A percentile compares a stretch with the other conserved stretches of the same genome.
Evolutionary conservation across 2,797 vertebrate genomes (phyloP).

Genomic region (Artibeus lituratus): DNA sequence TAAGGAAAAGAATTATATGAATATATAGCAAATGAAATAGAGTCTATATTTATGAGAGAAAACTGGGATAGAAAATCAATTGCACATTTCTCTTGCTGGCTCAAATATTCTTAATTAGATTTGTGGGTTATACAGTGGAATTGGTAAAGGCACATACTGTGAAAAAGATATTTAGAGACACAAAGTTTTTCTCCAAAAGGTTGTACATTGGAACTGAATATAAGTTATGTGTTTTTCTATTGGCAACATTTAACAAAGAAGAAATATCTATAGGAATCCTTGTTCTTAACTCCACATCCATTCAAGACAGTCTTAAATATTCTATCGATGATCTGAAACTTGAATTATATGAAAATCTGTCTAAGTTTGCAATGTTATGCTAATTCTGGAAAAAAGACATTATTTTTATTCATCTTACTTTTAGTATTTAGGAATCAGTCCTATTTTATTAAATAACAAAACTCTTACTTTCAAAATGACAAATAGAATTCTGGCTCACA

Average conservation of each 20-base stretch:
- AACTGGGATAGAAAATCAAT: not conserved
- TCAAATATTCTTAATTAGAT: conserved; percentile 35
- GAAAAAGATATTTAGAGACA: conserved; percentile 39
- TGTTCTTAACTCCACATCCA: conserved; percentile 26
- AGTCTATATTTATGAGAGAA: not conserved
- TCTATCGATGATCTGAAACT: conserved; percentile 6
- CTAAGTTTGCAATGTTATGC: conserved; percentile 32
- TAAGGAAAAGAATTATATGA: not conserved
- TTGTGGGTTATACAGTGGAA: conserved; percentile 18
- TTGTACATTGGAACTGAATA: conserved; percentile 24
- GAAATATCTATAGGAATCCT: conserved; percentile 16
- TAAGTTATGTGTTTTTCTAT: conserved; percentile 17
- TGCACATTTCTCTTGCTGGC: conserved; percentile 3
- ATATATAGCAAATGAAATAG: not conserved
- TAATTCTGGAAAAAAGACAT: conserved; percentile 16
- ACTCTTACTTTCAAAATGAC: conserved; percentile 42
- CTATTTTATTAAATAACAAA: conserved; percentile 46
- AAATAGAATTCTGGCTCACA: conserved; percentile 8
- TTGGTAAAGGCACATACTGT: not conserved
- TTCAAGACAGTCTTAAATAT: conserved; percentile 21
- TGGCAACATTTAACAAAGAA: not conserved
- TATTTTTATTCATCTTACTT: conserved; percentile 36
- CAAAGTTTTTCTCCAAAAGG: conserved; percentile 9
- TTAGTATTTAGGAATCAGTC: conserved; percentile 24
- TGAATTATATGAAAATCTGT: conserved; percentile 32